Evolutionary conservation across 2,888 invertebrate genomes (phyloP).

Genomic region (Parnassius orleans): DNA sequence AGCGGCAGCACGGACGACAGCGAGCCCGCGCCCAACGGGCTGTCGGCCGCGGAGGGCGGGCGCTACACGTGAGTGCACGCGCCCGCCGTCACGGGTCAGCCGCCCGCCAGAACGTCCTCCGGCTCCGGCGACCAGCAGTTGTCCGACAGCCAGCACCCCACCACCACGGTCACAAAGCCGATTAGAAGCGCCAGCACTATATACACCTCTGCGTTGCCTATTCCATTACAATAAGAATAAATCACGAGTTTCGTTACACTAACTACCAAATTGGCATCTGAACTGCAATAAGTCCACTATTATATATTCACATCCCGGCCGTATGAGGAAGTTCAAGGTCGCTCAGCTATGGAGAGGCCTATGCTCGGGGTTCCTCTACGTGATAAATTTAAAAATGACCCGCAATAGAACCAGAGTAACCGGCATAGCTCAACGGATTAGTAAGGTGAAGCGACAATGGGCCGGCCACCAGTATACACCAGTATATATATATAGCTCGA

Average conservation of each 20-base stretch:
- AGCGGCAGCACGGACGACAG: conserved; percentile 67
- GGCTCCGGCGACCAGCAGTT: conserved; percentile 90
- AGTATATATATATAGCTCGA: too few relatives aligned
- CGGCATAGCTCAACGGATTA: too few relatives aligned
- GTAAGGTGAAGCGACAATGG: too few relatives aligned
- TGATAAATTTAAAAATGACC: too few relatives aligned
- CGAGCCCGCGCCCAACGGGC: conserved; percentile 59
- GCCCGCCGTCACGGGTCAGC: conserved; percentile 86
- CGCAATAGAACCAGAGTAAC: too few relatives aligned
- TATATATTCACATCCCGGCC: too few relatives aligned
- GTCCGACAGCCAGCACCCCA: conserved; percentile 89
- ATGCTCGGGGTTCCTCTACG: too few relatives aligned
- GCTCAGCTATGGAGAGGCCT: too few relatives aligned
- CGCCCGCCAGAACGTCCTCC: conserved; percentile 83
- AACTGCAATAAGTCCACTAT: too few relatives aligned
- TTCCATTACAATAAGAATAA: conserved; percentile 26
- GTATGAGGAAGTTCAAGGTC: too few relatives aligned
- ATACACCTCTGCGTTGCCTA: conserved; percentile 88
- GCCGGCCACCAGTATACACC: too few relatives aligned
- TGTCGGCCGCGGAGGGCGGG: conserved; percentile 69
- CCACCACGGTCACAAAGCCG: conserved; percentile 78
- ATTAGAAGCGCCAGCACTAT: conserved; percentile 87
- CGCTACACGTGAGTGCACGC: conserved; percentile 81
- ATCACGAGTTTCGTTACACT: not conserved
- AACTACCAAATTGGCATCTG: too few relatives aligned